These are phyloP conservation scores for Drosophila novamexicana DNA, from an alignment of 1,140 invertebrate species.

Conservation along the genomic window DNA sequence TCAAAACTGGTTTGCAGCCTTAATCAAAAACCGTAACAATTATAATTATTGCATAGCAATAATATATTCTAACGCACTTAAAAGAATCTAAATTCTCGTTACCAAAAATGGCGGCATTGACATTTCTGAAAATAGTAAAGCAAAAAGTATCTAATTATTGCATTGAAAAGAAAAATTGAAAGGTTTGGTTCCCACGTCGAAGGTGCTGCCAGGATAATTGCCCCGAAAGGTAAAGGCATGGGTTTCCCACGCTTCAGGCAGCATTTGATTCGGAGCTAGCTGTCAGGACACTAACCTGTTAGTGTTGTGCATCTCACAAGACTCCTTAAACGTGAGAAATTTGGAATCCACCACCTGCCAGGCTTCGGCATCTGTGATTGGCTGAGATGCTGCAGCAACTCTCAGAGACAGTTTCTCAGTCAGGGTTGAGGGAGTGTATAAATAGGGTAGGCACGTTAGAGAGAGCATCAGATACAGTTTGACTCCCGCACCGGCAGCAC, in stretches of 20 bases:
- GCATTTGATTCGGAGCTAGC: conserved; percentile 7
- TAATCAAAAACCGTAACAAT: too few relatives aligned
- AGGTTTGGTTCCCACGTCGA: conserved; percentile 59
- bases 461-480: conserved; percentile 61
- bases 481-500: conserved; percentile 50
- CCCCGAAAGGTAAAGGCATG: conserved; percentile 34
- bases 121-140: neutral
- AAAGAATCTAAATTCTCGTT: neutral
- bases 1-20: too few relatives aligned
- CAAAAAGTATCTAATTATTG: neutral
- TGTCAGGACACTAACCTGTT: conserved; percentile 57
- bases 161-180: conserved; percentile 8
- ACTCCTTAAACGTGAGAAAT: conserved; percentile 71
- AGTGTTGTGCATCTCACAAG: conserved; percentile 27
- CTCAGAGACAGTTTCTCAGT: conserved; percentile 13
- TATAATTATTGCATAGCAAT: too few relatives aligned
- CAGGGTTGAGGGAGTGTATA: conserved; percentile 53
- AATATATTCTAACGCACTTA: neutral
- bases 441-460: conserved; percentile 56
- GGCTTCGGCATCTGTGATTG: conserved; percentile 56
- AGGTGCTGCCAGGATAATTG: conserved; percentile 58
- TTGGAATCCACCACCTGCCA: conserved; percentile 69
- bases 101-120: too few relatives aligned
- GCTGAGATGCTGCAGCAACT: conserved; percentile 66
- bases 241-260: conserved; percentile 76